phyloP scores from a whole-genome alignment of 1,140 invertebrate genomes.

The Cardiocondyla obscurior region DNA sequence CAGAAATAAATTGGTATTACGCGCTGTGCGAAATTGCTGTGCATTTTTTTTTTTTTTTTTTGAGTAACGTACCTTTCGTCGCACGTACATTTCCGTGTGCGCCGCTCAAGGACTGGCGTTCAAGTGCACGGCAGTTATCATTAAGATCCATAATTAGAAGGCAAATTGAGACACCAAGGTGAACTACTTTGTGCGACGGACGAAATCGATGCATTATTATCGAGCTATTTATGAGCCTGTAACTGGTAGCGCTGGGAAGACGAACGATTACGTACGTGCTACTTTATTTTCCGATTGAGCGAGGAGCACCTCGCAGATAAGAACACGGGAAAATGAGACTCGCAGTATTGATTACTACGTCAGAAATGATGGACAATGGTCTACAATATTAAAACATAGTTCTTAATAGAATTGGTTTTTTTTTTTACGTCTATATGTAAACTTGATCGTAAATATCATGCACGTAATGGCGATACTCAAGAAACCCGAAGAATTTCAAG shows the following conservation, averaged over 20 bases:
- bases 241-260: neutral
- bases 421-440: neutral
- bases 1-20: neutral
- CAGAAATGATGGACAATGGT: neutral
- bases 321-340: neutral
- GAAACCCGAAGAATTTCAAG: neutral
- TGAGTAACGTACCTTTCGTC: neutral
- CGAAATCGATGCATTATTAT: slow-evolving; percentile 27
- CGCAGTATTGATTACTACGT: neutral
- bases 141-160: neutral
- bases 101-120: neutral
- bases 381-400: neutral
- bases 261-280: slow-evolving; percentile 4
- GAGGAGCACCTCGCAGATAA: slow-evolving; percentile 8
- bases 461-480: neutral
- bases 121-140: neutral
- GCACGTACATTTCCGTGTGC: neutral
- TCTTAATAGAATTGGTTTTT: too few relatives aligned
- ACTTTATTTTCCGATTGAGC: neutral
- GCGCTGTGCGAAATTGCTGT: neutral
- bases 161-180: slow-evolving; percentile 31
- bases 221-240: neutral
- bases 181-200: neutral
- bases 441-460: neutral
- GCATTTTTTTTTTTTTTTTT: neutral